A percentile compares a stretch with the other conserved stretches of the same genome.
Evolutionary conservation across 2,888 invertebrate genomes (phyloP).

Genomic region (Macaria liturata): DNA sequence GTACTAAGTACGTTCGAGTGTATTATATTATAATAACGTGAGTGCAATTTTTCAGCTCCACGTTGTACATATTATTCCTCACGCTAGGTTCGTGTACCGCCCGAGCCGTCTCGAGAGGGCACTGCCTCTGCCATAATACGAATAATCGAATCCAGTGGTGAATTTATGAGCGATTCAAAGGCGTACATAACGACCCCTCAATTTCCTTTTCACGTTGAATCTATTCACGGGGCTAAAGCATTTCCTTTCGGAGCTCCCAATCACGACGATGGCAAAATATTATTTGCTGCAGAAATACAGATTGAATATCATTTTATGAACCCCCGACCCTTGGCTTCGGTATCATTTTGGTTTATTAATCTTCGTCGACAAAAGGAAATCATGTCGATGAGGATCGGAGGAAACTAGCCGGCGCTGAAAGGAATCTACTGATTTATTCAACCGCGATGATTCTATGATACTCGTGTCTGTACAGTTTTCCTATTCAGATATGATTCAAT

Average conservation of each 20-base stretch:
- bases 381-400: neutral
- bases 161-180: constrained; percentile 65
- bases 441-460: neutral
- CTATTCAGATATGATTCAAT: too few species aligned
- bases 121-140: constrained; percentile 25
- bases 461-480: too few species aligned
- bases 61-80: too few species aligned
- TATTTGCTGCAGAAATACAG: constrained; percentile 32
- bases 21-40: constrained; percentile 1
- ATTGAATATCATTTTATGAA: constrained; percentile 18
- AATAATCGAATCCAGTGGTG: constrained; percentile 52
- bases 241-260: constrained; percentile 66
- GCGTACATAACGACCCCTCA: constrained; percentile 74
- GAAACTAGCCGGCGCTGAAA: neutral
- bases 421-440: neutral
- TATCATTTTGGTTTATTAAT: constrained; percentile 15
- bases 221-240: constrained; percentile 71
- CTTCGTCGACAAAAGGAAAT: constrained; percentile 14
- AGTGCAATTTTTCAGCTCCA: constrained; percentile 6
- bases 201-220: constrained; percentile 75
- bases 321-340: constrained; percentile 11
- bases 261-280: constrained; percentile 65
- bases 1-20: neutral
- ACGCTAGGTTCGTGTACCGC: constrained; percentile 2
- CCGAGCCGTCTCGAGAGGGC: constrained; percentile 18